phyloP scores from a whole-genome alignment of 2,888 invertebrate genomes.

The Epinotia nisella region DNA sequence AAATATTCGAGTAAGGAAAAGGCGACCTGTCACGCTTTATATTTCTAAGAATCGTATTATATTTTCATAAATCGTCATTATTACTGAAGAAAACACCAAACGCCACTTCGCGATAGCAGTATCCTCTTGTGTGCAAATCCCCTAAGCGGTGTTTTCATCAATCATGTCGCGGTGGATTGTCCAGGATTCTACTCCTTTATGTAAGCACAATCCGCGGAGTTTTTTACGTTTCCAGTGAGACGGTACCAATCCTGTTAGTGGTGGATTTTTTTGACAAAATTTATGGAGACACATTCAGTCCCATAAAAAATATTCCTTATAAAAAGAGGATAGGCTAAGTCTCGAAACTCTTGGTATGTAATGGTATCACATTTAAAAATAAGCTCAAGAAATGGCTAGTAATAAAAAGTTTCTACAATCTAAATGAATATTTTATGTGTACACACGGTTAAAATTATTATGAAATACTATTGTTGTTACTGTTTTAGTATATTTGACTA shows the following conservation, averaged over 20 bases:
- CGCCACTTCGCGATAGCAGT: slow-evolving; percentile 26
- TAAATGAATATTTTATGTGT: no score
- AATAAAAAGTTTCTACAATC: no score
- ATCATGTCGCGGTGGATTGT: slow-evolving; percentile 54
- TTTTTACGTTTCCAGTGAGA: slow-evolving; percentile 49
- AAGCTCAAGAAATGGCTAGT: no score
- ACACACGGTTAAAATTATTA: no score
- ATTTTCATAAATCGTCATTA: slow-evolving; percentile 15
- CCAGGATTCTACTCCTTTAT: slow-evolving; percentile 52
- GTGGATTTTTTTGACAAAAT: slow-evolving; percentile 22
- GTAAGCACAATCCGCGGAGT: slow-evolving; percentile 54
- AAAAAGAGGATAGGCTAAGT: no score
- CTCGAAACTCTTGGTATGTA: no score
- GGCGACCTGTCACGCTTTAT: no score
- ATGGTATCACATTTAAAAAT: no score
- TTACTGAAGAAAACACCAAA: slow-evolving; percentile 17
- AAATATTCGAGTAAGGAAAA: no score
- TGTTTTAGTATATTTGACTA: no score
- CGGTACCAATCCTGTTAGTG: slow-evolving; percentile 36
- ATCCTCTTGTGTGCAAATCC: slow-evolving; percentile 47
- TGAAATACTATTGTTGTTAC: no score
- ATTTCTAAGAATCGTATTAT: slow-evolving; percentile 1
- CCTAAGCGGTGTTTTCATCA: slow-evolving; percentile 57
- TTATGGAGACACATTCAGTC: slow-evolving; percentile 37
- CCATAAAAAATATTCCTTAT: no score